Evolutionary conservation across 2,797 vertebrate genomes (phyloP).

Genomic region (Hylomyscus alleni): DNA sequence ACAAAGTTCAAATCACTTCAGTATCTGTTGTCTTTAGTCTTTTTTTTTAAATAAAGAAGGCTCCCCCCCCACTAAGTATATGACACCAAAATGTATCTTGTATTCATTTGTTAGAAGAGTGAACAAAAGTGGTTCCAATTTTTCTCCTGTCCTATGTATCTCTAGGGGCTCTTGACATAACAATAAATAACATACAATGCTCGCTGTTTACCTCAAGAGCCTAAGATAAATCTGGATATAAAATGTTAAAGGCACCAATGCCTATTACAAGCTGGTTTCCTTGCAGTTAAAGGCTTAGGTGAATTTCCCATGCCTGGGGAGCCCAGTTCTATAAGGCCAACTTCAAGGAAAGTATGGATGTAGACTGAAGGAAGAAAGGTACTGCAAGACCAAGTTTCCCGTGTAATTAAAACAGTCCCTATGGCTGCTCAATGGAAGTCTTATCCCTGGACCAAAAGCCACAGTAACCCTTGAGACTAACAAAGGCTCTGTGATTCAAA

Average conservation of each 20-base stretch:
- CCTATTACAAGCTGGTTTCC: constrained; percentile 35
- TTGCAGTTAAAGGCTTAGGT: constrained; percentile 43
- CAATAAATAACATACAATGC: constrained; percentile 46
- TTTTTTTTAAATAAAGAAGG: constrained; percentile 31
- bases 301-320: background rate
- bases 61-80: constrained; percentile 45
- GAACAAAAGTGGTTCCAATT: constrained; percentile 27
- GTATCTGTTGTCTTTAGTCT: constrained; percentile 72
- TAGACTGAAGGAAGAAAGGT: constrained; percentile 52
- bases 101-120: constrained; percentile 62
- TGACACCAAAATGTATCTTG: constrained; percentile 56
- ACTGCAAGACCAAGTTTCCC: constrained; percentile 7
- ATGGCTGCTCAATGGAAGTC: constrained; percentile 1
- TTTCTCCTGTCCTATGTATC: constrained; percentile 4
- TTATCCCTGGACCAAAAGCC: constrained; percentile 17
- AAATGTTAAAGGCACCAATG: constrained; percentile 53
- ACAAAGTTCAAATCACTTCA: constrained; percentile 76
- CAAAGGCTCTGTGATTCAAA: background rate
- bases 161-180: constrained; percentile 49
- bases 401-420: background rate
- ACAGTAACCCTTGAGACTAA: constrained; percentile 13
- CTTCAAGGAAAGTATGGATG: background rate
- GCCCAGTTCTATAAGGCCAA: background rate
- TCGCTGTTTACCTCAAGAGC: background rate
- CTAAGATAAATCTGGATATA: constrained; percentile 45